Evolutionary conservation across 2,888 invertebrate genomes (phyloP).

Genomic region (Platycheirus albimanus): DNA sequence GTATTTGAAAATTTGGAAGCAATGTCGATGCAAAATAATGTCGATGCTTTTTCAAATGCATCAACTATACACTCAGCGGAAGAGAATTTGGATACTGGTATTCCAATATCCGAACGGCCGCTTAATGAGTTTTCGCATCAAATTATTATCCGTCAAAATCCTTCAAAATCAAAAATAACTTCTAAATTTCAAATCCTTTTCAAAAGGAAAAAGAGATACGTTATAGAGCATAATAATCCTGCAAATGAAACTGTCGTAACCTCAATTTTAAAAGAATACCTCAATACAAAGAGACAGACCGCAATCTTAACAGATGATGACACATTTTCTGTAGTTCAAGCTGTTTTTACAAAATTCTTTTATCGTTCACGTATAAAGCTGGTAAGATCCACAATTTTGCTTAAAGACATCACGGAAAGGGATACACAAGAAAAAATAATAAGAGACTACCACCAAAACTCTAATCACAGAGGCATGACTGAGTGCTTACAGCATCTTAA

Average conservation of each 20-base stretch:
- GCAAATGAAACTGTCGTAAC: background rate
- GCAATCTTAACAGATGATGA: constrained; percentile 25
- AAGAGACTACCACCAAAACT: constrained; percentile 28
- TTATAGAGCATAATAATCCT: background rate
- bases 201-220: constrained; percentile 25
- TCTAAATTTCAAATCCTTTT: constrained; percentile 7
- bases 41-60: background rate
- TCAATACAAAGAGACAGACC: constrained; percentile 8
- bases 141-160: constrained; percentile 7
- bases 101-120: constrained; percentile 39
- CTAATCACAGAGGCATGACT: constrained; percentile 34
- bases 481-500: constrained; percentile 17
- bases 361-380: constrained; percentile 9
- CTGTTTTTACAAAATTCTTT: constrained; percentile 16
- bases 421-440: constrained; percentile 27
- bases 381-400: constrained; percentile 10
- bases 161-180: background rate
- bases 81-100: constrained; percentile 27
- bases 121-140: constrained; percentile 29
- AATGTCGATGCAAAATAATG: constrained; percentile 12
- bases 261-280: constrained; percentile 3
- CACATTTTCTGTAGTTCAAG: constrained; percentile 4
- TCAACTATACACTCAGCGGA: constrained; percentile 13
- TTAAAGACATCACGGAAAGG: constrained; percentile 15
- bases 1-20: background rate